Percentiles rank a stretch among this genome's conserved stretches.
Evolutionary conservation across 2,113 vertebrate species (phyloP).

Genomic region (Cryptomyrus ogoouensis): DNA sequence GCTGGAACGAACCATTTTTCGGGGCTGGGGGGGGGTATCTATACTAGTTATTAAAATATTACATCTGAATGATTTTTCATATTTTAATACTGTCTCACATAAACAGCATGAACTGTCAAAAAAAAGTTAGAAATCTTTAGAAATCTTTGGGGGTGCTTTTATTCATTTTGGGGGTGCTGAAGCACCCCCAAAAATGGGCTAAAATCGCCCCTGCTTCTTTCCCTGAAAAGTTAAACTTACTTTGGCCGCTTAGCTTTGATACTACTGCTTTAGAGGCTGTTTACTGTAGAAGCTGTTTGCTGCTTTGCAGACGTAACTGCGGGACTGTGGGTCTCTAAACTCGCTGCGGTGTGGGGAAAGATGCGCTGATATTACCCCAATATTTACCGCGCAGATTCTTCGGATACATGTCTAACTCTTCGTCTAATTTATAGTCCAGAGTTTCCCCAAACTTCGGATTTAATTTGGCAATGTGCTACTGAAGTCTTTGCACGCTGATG

Average conservation of each 20-base stretch:
- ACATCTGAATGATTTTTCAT: too few relatives aligned
- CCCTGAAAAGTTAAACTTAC: neutral
- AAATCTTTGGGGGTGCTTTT: too few relatives aligned
- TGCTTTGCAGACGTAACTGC: neutral
- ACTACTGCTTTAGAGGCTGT: neutral
- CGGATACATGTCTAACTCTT: neutral
- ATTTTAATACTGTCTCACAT: too few relatives aligned
- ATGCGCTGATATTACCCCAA: neutral
- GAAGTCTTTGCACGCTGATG: neutral
- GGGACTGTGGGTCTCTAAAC: neutral
- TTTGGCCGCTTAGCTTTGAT: neutral
- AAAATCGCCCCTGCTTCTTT: too few relatives aligned
- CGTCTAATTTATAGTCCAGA: neutral
- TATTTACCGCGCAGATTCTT: neutral
- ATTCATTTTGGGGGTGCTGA: too few relatives aligned
- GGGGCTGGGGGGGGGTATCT: too few relatives aligned
- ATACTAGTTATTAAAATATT: too few relatives aligned
- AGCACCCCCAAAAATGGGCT: too few relatives aligned
- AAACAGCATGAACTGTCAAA: too few relatives aligned
- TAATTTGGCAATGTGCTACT: neutral
- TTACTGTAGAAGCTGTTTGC: neutral
- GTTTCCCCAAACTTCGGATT: neutral
- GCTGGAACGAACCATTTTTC: too few relatives aligned
- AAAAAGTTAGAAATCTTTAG: too few relatives aligned
- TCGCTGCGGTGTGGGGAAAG: neutral